Percentiles rank a stretch among this genome's conserved stretches.
These are phyloP conservation scores for Tragelaphus imberbis DNA, from an alignment of 2,113 vertebrate species.

Conservation along the genomic window DNA sequence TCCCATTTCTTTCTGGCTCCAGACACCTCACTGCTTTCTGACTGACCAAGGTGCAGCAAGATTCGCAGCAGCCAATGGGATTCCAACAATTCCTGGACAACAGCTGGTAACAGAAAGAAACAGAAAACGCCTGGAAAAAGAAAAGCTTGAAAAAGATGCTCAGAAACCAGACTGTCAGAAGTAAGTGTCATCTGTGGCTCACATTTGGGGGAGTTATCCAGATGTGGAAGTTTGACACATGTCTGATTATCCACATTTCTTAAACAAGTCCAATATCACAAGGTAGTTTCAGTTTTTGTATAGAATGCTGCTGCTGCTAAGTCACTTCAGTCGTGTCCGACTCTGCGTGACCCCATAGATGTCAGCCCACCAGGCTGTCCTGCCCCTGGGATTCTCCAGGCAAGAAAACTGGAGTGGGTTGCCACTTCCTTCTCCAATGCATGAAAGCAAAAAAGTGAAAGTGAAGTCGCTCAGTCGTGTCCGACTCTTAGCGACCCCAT, in stretches of 20 bases:
- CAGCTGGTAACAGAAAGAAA: constrained; percentile 89
- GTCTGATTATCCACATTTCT: background rate
- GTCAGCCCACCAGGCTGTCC: too few relatives aligned
- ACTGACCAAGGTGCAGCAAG: constrained; percentile 86
- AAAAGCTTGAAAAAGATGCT: constrained; percentile 78
- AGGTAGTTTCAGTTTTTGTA: background rate
- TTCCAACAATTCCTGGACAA: constrained; percentile 84
- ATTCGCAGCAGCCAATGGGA: constrained; percentile 88
- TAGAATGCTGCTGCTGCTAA: too few relatives aligned
- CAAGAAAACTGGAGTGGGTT: too few relatives aligned
- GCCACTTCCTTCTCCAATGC: too few relatives aligned
- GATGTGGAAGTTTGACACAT: too few relatives aligned
- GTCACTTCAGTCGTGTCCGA: too few relatives aligned
- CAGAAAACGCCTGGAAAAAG: constrained; percentile 83
- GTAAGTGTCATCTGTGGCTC: constrained; percentile 66
- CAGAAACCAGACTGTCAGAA: constrained; percentile 83
- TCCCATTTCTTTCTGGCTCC: constrained; percentile 60
- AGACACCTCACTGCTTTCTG: constrained; percentile 91
- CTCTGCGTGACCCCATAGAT: too few relatives aligned
- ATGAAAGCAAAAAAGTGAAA: too few relatives aligned
- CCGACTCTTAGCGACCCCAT: too few relatives aligned
- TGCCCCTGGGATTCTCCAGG: too few relatives aligned
- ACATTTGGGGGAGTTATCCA: fast-evolving
- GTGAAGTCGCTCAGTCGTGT: too few relatives aligned
- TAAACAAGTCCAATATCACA: background rate